Conservation (phyloP, 2,888 invertebrate species). For the Schizotus pectinicornis region DNA sequence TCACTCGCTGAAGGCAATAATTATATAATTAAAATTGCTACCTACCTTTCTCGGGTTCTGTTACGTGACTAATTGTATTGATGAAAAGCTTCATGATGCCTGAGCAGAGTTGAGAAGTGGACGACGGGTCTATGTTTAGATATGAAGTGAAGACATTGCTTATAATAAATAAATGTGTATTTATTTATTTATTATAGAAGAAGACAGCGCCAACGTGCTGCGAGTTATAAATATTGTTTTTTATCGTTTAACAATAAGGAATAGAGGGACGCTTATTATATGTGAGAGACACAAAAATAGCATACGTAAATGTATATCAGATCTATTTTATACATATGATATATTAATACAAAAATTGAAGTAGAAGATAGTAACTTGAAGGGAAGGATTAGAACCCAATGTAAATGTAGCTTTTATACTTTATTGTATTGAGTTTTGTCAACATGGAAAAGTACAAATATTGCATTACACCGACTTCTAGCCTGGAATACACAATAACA, state of each 20-base stretch:
- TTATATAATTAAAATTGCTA: too few species aligned
- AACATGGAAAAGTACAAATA: conserved; percentile 70
- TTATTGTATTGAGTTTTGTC: conserved; percentile 65
- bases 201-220: conserved; percentile 18
- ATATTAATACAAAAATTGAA: conserved; percentile 35
- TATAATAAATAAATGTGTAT: conserved; percentile 15
- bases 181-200: conserved; percentile 22
- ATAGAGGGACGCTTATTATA: conserved; percentile 10
- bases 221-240: too few species aligned
- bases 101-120: too few species aligned
- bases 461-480: conserved; percentile 64
- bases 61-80: too few species aligned
- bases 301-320: conserved; percentile 37
- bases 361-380: conserved; percentile 28
- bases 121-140: too few species aligned
- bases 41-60: too few species aligned
- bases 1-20: too few species aligned
- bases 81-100: too few species aligned
- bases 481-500: conserved; percentile 59
- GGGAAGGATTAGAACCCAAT: conserved; percentile 42
- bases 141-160: not conserved
- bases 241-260: conserved; percentile 6
- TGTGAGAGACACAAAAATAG: conserved; percentile 32
- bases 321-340: conserved; percentile 35
- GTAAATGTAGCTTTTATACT: conserved; percentile 58